Base-by-base conservation (phyloP, 1,140 invertebrate species). In the Hyphantria cunea region DNA sequence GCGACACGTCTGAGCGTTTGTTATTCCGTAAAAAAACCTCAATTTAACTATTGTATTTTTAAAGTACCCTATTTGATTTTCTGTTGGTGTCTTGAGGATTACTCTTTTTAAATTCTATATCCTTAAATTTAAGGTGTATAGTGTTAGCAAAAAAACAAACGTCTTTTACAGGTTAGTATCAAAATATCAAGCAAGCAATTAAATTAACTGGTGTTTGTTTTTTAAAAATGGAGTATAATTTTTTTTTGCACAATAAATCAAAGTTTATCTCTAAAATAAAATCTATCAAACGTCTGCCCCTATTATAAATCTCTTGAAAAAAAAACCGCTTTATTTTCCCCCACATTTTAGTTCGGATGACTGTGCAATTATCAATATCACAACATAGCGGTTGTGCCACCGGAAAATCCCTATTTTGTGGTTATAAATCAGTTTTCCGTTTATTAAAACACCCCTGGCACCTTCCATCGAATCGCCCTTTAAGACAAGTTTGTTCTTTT, bases 331-430 rank as follows among this genome's bases (percentile, higher is more conserved):
- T 59, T 48, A 10, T 54, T 25, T 11, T 13, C 71, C 68, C 59
- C 60, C 48, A 61, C 69, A 70, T 59, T 59, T 67, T 72, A 68
- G 60, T 42, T 31, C 73, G 76, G 64, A 78, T 82, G 80, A 82
- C 75, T 82, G 75, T 75, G 80, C 77, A 80, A 80, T 82, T 73
- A 78, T 69, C 60, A 60, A 68, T 73, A 70, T 70, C 76, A 60
- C 32, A 59, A 62, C 51, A 64, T 50, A 51, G 68, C 49, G 41
- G 52, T 45, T 56, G 50, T 58, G 14, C 45, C 41, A 47, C 61
- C 67, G 72, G 69, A 75, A 78, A 78, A 78, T 72, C 67, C 75
- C 61, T 72, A 70, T 74, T 74, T 56, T 14, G 55, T 41, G 64
- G 54, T 61, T 49, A 78, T 78, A 78, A 78, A 78, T 78, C 75